Evolutionary conservation across 2,888 invertebrate species (phyloP).

Genomic region (Allygus modestus): DNA sequence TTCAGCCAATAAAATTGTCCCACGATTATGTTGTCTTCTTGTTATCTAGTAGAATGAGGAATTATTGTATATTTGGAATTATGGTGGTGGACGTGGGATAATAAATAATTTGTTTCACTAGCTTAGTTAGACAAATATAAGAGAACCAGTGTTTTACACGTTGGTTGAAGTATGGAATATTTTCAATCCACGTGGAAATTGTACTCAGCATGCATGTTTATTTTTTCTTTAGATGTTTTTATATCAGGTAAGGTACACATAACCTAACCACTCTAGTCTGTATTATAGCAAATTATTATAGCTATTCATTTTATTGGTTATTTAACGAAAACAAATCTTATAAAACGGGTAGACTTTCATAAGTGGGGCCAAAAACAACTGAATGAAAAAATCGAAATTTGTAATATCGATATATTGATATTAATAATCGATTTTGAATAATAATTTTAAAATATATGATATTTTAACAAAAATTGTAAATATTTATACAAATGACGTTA

Average conservation of each 20-base stretch:
- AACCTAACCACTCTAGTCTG: conserved; percentile 51
- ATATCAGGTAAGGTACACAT: conserved; percentile 64
- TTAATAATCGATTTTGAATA: no score
- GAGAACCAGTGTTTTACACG: background rate
- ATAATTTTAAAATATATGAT: no score
- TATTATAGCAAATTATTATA: no score
- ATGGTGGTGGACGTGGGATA: conserved; percentile 33
- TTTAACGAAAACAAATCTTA: no score
- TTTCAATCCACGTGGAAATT: conserved; percentile 68
- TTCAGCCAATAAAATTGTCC: conserved; percentile 24
- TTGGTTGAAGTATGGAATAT: conserved; percentile 66
- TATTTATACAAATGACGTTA: no score
- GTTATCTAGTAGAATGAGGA: background rate
- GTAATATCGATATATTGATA: no score
- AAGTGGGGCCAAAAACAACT: no score
- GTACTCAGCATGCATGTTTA: conserved; percentile 68
- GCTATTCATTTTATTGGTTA: no score
- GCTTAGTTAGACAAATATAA: background rate
- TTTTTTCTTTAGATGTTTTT: conserved; percentile 67
- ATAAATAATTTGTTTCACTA: background rate
- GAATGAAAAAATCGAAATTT: no score
- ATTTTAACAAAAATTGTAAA: no score
- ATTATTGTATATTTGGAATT: background rate
- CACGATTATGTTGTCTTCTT: conserved; percentile 17
- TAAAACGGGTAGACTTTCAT: no score